Evolutionary conservation across 1,140 invertebrate genomes (phyloP).

Genomic region (Conus ventricosus): DNA sequence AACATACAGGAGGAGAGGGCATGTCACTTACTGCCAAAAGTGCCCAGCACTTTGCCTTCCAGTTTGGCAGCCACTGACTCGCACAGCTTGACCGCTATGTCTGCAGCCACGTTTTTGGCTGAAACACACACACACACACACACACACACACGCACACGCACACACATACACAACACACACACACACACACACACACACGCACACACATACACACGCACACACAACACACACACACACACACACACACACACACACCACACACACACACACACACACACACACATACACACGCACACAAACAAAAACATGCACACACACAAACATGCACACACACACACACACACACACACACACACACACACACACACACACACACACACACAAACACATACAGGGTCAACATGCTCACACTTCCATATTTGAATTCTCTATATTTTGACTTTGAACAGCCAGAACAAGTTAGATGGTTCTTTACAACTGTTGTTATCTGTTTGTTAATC

Average conservation of each 20-base stretch:
- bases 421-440: too few relatives aligned
- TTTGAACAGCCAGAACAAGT: too few relatives aligned
- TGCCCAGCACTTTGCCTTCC: slow-evolving; percentile 94
- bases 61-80: slow-evolving; percentile 94
- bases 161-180: too few relatives aligned
- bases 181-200: not conserved
- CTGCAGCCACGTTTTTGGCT: slow-evolving; percentile 97
- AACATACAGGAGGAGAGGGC: not conserved
- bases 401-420: too few relatives aligned
- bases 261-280: not conserved
- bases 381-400: too few relatives aligned
- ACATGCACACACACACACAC: not conserved
- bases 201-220: too few relatives aligned
- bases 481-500: too few relatives aligned
- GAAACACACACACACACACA: slow-evolving; percentile 47
- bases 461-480: too few relatives aligned
- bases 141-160: not conserved
- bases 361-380: not conserved
- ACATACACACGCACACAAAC: not conserved
- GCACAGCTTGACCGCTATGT: slow-evolving; percentile 95
- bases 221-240: not conserved
- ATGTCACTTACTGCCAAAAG: slow-evolving; percentile 83
- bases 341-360: not conserved
- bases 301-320: too few relatives aligned
- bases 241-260: not conserved